Conservation (phyloP, 2,113 vertebrate species). For the Nothobranchius kuhntae region DNA sequence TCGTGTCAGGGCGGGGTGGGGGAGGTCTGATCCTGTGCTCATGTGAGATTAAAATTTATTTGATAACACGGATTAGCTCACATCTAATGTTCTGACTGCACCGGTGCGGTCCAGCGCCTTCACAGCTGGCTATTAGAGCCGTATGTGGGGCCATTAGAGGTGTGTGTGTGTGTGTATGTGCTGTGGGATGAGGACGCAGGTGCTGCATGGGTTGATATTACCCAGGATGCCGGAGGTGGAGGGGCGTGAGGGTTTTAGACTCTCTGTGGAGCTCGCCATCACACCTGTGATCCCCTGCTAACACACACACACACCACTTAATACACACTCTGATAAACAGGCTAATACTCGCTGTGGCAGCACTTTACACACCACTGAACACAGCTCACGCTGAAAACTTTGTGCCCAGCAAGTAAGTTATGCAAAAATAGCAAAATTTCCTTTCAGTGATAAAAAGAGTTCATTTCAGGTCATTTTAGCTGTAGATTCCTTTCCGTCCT, state of each 20-base stretch:
- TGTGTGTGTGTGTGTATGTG: conserved; percentile 38
- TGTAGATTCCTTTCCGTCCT: background rate
- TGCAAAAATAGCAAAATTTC: background rate
- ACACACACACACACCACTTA: conserved; percentile 41
- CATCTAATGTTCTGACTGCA: conserved; percentile 51
- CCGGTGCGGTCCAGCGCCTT: conserved; percentile 48
- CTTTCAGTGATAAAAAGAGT: too few species aligned
- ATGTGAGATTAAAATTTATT: conserved; percentile 28
- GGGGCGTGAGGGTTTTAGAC: conserved; percentile 39
- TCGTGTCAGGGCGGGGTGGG: too few species aligned
- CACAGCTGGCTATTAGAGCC: conserved; percentile 72
- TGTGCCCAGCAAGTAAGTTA: background rate
- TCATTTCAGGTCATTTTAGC: background rate
- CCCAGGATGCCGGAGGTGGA: conserved; percentile 66
- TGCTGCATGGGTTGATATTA: conserved; percentile 70
- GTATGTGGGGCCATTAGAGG: conserved; percentile 57
- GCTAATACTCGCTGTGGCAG: conserved; percentile 62
- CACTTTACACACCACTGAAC: conserved; percentile 62
- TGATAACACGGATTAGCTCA: conserved; percentile 39
- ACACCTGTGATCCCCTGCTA: conserved; percentile 71
- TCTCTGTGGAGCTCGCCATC: conserved; percentile 67
- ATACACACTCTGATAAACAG: conserved; percentile 74
- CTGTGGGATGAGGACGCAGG: conserved; percentile 59
- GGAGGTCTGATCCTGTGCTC: background rate
- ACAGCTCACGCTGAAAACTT: conserved; percentile 17